phyloP scores from a whole-genome alignment of 2,888 invertebrate genomes.

The Phoenoteleia sp. region DNA sequence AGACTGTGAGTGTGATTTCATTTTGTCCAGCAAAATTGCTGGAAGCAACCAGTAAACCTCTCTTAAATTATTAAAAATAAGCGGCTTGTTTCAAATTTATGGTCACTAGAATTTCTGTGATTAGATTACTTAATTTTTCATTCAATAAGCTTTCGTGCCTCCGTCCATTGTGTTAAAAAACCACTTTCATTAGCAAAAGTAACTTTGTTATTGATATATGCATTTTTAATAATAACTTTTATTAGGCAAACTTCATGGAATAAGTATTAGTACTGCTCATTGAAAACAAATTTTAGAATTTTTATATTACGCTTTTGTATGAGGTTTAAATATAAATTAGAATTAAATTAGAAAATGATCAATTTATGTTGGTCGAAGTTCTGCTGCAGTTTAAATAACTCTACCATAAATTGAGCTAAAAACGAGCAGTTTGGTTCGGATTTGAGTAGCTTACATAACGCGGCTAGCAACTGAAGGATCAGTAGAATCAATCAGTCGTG shows the following conservation, averaged over 20 bases:
- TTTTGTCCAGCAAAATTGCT: conserved; percentile 12
- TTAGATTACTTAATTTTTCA: not conserved
- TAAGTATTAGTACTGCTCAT: no score
- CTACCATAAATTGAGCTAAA: conserved; percentile 42
- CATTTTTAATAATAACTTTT: no score
- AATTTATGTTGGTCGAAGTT: not conserved
- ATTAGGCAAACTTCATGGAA: no score
- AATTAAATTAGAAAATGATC: no score
- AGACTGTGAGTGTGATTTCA: conserved; percentile 25
- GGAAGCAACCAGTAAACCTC: not conserved
- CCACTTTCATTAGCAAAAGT: no score
- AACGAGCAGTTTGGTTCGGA: conserved; percentile 40
- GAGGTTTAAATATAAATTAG: no score
- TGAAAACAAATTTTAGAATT: no score
- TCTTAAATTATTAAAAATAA: conserved; percentile 11
- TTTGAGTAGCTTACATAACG: conserved; percentile 54
- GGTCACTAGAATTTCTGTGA: not conserved
- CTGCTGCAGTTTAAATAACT: not conserved
- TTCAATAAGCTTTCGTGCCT: conserved; percentile 5
- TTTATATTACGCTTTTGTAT: no score
- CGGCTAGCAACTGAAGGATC: conserved; percentile 30
- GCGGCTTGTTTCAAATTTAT: conserved; percentile 26
- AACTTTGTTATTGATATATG: no score
- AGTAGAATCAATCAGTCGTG: conserved; percentile 54
- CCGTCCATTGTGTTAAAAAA: no score